Evolutionary conservation across 2,888 invertebrate species (phyloP).

Genomic region (Nycteola revayana): DNA sequence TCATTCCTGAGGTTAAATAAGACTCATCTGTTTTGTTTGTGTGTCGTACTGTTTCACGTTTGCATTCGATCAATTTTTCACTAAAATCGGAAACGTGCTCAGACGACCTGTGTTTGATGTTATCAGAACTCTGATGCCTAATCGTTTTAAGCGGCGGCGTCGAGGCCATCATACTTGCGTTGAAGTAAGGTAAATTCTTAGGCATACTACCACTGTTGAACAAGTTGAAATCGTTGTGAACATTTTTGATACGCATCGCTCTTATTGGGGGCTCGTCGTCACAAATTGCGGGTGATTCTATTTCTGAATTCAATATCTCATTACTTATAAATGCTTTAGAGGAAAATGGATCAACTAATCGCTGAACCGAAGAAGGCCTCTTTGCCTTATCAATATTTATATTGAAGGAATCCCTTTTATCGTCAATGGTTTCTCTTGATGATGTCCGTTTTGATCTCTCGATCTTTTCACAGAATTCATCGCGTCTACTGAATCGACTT

Average conservation of each 20-base stretch:
- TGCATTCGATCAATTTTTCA: constrained; percentile 54
- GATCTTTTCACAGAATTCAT: constrained; percentile 61
- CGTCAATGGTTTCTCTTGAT: constrained; percentile 65
- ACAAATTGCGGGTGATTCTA: constrained; percentile 56
- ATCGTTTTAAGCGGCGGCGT: constrained; percentile 63
- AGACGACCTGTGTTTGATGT: constrained; percentile 65
- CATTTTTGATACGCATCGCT: constrained; percentile 61
- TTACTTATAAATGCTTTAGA: constrained; percentile 70
- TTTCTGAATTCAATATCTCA: constrained; percentile 53
- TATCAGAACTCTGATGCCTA: constrained; percentile 69
- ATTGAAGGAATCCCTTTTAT: constrained; percentile 60
- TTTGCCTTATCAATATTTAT: constrained; percentile 62
- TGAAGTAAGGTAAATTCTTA: constrained; percentile 69
- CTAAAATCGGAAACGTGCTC: constrained; percentile 62
- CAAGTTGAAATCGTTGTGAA: constrained; percentile 54
- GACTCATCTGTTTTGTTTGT: constrained; percentile 61
- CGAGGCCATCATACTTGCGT: constrained; percentile 58
- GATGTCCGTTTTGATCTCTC: constrained; percentile 57
- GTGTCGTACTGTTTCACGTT: constrained; percentile 53
- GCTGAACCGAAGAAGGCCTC: constrained; percentile 63
- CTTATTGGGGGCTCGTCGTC: constrained; percentile 62
- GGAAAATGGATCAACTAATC: constrained; percentile 62
- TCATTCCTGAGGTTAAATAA: constrained; percentile 56
- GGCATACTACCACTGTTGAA: constrained; percentile 74
- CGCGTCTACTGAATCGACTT: constrained; percentile 61